phyloP scores from a whole-genome alignment of 2,113 vertebrate species.

The Callaeas wilsoni region DNA sequence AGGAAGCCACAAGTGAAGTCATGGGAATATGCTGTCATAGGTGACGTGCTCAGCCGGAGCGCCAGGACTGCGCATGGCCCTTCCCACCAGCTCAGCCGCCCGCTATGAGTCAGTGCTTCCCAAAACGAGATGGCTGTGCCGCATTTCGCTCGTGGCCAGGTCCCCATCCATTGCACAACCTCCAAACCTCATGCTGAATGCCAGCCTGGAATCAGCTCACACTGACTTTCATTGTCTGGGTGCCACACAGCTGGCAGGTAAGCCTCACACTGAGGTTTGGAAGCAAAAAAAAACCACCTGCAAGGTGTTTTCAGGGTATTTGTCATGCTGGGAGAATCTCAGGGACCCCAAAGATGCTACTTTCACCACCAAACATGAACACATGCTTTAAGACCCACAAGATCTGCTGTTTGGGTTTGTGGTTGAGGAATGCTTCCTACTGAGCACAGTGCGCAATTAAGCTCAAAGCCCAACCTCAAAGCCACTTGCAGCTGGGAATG shows the following conservation, averaged over 20 bases:
- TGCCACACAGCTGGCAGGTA: neutral
- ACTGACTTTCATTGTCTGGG: neutral
- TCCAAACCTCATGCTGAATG: neutral
- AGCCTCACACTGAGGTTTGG: neutral
- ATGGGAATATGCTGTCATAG: neutral
- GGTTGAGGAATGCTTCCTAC: neutral
- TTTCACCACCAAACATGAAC: neutral
- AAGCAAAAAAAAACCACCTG: neutral
- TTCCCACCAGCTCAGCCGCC: neutral
- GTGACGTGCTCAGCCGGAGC: fast-evolving
- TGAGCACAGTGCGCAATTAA: neutral
- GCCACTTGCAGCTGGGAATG: neutral
- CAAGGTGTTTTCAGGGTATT: neutral
- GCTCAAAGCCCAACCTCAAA: neutral
- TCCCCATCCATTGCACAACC: neutral
- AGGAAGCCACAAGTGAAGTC: neutral
- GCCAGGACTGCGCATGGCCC: fast-evolving
- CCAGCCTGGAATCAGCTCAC: neutral
- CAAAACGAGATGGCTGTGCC: neutral
- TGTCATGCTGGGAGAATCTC: neutral
- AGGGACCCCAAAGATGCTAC: neutral
- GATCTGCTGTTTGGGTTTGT: neutral
- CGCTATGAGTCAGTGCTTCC: neutral
- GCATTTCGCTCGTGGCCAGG: neutral
- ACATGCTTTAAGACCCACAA: neutral